Evolutionary conservation across 2,113 vertebrate genomes (phyloP).

Genomic region (Phodopus roborovskii): DNA sequence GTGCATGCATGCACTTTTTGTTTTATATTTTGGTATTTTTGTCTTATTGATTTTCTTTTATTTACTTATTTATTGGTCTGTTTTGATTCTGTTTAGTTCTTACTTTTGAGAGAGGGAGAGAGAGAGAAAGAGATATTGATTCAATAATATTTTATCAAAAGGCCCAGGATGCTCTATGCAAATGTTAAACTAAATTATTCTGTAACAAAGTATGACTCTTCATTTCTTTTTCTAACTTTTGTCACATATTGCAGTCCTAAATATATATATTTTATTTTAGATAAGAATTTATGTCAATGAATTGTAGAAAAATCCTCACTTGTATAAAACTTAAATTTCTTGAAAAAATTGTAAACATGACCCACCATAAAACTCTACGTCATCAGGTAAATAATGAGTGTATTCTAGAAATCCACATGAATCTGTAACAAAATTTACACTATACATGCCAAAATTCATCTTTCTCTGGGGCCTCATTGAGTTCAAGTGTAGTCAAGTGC

Average conservation of each 20-base stretch:
- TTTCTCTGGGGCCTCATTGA: not conserved
- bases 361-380: not conserved
- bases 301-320: not conserved
- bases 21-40: not conserved
- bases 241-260: not conserved
- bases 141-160: not conserved
- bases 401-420: not conserved
- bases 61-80: not conserved
- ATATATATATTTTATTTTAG: not conserved
- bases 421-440: not conserved
- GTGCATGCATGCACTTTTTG: not conserved
- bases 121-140: not conserved
- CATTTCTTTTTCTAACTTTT: not conserved
- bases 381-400: not conserved
- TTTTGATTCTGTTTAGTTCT: not conserved
- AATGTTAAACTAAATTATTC: not conserved
- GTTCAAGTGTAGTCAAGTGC: not conserved
- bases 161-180: not conserved
- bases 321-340: conserved; percentile 1
- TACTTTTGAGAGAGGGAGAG: not conserved
- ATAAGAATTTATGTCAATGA: not conserved
- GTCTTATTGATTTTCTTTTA: not conserved
- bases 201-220: not conserved
- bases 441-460: not conserved
- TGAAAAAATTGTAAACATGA: not conserved